These are phyloP conservation scores for Pangasius larnaudii DNA, from an alignment of 2,797 vertebrate species.

Conservation along the genomic window DNA sequence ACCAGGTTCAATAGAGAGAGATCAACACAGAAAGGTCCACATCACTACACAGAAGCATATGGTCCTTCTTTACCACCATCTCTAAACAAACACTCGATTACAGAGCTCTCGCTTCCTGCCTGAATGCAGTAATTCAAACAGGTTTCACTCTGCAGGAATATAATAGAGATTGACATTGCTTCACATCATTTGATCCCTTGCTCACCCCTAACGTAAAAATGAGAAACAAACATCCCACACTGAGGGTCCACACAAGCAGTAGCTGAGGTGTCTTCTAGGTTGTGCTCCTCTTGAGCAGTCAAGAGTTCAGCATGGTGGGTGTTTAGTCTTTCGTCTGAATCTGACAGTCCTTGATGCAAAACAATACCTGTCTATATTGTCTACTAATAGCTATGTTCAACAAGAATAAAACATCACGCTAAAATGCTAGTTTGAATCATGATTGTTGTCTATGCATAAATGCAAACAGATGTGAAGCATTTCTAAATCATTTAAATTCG, in stretches of 20 bases:
- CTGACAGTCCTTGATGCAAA: background rate
- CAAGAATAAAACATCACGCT: background rate
- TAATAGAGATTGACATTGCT: conserved; percentile 29
- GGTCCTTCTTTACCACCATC: conserved; percentile 29
- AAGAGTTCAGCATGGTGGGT: background rate
- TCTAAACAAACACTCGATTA: conserved; percentile 27
- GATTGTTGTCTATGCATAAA: background rate
- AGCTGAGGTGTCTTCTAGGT: conserved; percentile 3
- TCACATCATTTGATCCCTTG: conserved; percentile 20
- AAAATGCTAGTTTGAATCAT: background rate
- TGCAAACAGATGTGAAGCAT: background rate
- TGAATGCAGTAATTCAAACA: conserved; percentile 18
- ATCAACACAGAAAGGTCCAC: conserved; percentile 27
- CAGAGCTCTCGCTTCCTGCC: background rate
- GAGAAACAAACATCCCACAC: background rate
- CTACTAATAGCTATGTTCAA: conserved; percentile 2
- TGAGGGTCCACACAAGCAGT: conserved; percentile 7
- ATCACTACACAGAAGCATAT: conserved; percentile 26
- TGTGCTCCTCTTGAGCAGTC: background rate
- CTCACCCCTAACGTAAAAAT: background rate
- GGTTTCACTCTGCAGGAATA: conserved; percentile 35
- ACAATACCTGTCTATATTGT: background rate
- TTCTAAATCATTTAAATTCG: background rate
- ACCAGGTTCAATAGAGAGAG: conserved; percentile 25
- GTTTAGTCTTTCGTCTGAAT: background rate